Base-by-base conservation (phyloP, 2,797 vertebrate species). In the Prionace glauca region DNA sequence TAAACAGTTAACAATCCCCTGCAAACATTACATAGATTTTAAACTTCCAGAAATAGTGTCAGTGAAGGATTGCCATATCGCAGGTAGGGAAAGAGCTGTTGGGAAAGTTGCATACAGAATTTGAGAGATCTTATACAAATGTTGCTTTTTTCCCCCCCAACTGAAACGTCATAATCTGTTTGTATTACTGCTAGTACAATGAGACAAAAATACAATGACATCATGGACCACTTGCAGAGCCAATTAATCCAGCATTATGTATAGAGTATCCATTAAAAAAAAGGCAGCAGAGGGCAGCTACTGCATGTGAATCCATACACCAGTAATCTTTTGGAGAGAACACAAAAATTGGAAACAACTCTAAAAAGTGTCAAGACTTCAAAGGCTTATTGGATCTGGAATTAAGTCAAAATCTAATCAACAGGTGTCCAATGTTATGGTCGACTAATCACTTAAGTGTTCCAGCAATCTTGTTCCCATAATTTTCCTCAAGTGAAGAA, bases 201-300 rank as follows among this genome's bases (percentile, higher is more conserved):
- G 56, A 62, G 87, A 88, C 24, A 88, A 1, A 60, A 29, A 29
- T 12, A 56, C 24, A 56, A 88, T 26, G 8, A 88, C 45, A 88
- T 88, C 24, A 88, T 56, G 50, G 86, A 56, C 86, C 24, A 88
- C 86, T 20, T 26, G 86, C 86, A 50, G 50, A 29, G 24, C 45
- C 86, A 88, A 88, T 90, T 90, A 18, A n/a, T 62, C 60, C 32
- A 14, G 26, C 29, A 62, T 62, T 32, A 20, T 3, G 62, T 29
- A 62, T 62, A 18, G 32, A 62, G 62, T 90, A 90, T 90, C 60
- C 56, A 90, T 62, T 62, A 62, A 5, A 2, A 62, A 29, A 56
- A 32, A 90, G 60, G 87, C 87, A 90, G 56, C 87, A 90, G 87
- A 62, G 56, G 87, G 87, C 87, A 90, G 87, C 60, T 12, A 90